Evolutionary conservation across 1,140 invertebrate species (phyloP), one percentile per base, ranked within the genome.

Genomic region (Antheraea pernyi): DNA sequence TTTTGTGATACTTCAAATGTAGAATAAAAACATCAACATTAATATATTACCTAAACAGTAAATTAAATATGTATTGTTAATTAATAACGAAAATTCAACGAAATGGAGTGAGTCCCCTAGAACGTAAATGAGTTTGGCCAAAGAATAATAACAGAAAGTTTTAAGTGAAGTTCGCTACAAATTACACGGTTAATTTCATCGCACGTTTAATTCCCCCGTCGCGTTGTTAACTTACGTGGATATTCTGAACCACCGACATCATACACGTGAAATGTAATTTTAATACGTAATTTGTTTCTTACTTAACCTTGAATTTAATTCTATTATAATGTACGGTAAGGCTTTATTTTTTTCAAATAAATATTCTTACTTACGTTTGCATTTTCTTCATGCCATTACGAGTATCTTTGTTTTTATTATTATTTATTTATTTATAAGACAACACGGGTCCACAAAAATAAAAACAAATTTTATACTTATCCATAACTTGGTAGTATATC

Each of bases 161-260:
- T 74, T 74, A 74, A 71, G 61, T 74, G 60, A 75, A 67, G 59
- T 65, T 69, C 70, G 61, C 61, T 19, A 65, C 67, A 65, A 65
- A 69, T 71, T 71, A 71, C 30, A 68, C 59, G 64, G 69, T 59
- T 75, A 75, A 75, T 71, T 71, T 75, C 62, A 69, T 75, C 39
- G 59, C 67, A 66, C 61, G 69, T 48, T 69, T 68, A 74, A 74
- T 67, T 71, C 59, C 69, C 59, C 39, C 36, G 64, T 18, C 67
- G 64, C 67, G 22, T 4, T 30, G 22, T 63, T 71, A 75, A 71
- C 59, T 71, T 71, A 53, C 36, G 37, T 19, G 67, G 48, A 53
- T 53, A 65, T 42, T 42, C 64, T 42, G 37, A 46, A 19, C 37
- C 64, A 65, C 36, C 62, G 59, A 71, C 67, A 68, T 64, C 65